Evolutionary conservation across 2,113 vertebrate genomes (phyloP).

Genomic region (Nerophis ophidion): DNA sequence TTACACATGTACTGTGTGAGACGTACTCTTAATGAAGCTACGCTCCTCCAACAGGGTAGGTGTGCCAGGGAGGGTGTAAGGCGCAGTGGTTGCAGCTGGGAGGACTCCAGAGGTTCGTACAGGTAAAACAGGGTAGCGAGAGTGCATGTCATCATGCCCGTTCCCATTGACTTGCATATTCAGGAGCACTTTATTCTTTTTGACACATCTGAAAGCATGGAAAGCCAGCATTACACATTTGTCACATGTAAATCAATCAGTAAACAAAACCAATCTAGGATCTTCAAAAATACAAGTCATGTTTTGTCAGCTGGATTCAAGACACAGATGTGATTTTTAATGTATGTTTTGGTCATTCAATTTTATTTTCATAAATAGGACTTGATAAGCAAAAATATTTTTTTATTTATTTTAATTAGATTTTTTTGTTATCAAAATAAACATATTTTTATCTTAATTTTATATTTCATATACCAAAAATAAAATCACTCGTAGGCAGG

Average conservation of each 20-base stretch:
- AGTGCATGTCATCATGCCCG: constrained; percentile 68
- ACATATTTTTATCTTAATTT: no score
- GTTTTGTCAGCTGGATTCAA: no score
- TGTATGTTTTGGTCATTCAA: no score
- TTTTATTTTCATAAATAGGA: no score
- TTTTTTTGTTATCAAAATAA: no score
- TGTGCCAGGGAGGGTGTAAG: constrained; percentile 71
- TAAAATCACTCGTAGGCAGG: no score
- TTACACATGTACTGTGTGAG: not conserved
- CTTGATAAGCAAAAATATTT: no score
- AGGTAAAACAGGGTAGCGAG: constrained; percentile 63
- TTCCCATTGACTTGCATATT: constrained; percentile 69
- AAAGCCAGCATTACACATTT: not conserved
- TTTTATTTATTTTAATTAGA: no score
- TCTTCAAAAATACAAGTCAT: not conserved
- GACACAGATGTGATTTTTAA: no score
- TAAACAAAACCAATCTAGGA: not conserved
- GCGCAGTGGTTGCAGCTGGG: constrained; percentile 46
- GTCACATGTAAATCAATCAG: not conserved
- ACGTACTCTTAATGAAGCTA: constrained; percentile 70
- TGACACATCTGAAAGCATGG: constrained; percentile 75
- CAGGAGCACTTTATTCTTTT: constrained; percentile 70
- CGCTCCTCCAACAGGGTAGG: constrained; percentile 74
- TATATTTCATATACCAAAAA: no score
- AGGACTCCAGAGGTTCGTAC: constrained; percentile 50